Evolutionary conservation across 2,888 invertebrate genomes (phyloP).

Genomic region (Keiferia lycopersicella): DNA sequence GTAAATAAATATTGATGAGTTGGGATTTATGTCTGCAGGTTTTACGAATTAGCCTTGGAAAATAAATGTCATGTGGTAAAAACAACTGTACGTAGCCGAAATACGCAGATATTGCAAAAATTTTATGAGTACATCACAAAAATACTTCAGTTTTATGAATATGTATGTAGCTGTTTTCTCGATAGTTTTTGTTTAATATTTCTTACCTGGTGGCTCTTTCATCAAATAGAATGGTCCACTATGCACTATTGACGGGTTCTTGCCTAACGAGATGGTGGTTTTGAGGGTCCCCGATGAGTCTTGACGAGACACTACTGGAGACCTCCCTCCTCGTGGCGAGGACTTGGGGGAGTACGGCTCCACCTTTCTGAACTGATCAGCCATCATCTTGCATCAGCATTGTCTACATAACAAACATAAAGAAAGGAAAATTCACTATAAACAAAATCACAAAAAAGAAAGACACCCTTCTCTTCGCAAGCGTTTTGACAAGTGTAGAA

Average conservation of each 20-base stretch:
- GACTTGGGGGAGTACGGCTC: constrained; percentile 97
- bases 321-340: constrained; percentile 95
- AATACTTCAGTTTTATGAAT: neutral
- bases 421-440: constrained; percentile 63
- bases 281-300: constrained; percentile 98
- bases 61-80: neutral
- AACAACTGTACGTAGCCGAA: neutral
- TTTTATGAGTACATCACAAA: neutral
- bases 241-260: constrained; percentile 98
- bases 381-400: constrained; percentile 91
- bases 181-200: neutral
- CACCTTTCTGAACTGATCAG: constrained; percentile 95
- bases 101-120: neutral
- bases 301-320: constrained; percentile 97
- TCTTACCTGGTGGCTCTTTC: constrained; percentile 95
- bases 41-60: neutral
- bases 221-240: constrained; percentile 99
- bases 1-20: neutral
- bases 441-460: constrained; percentile 67
- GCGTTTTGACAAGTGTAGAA: constrained; percentile 55
- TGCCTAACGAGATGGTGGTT: constrained; percentile 98
- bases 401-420: constrained; percentile 67
- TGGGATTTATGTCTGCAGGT: neutral
- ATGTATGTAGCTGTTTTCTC: neutral
- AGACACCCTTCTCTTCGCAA: constrained; percentile 47